phyloP scores from a whole-genome alignment of 2,888 invertebrate species.

The Oscheius sp. region DNA sequence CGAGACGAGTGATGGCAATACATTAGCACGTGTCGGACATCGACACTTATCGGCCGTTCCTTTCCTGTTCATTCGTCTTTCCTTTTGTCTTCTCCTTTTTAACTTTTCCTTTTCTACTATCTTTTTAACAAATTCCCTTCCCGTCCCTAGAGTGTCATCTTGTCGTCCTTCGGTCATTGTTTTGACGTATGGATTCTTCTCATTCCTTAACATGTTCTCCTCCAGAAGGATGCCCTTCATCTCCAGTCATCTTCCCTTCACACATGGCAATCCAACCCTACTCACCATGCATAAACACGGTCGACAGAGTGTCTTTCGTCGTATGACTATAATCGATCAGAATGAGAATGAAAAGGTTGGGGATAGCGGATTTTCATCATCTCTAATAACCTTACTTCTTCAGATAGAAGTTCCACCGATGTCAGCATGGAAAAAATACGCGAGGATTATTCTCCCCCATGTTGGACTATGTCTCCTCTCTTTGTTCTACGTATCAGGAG shows the following conservation, averaged over 20 bases:
- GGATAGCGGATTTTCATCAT: not conserved
- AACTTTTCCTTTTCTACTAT: not conserved
- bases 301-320: constrained; percentile 7
- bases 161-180: not conserved
- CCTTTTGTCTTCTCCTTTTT: not conserved
- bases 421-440: constrained; percentile 69
- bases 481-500: constrained; percentile 65
- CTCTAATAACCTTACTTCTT: not conserved
- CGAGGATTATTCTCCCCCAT: constrained; percentile 68
- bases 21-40: constrained; percentile 28
- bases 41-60: constrained; percentile 11
- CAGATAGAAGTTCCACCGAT: constrained; percentile 59
- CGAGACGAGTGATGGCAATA: too few species aligned
- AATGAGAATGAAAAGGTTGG: constrained; percentile 25
- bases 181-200: not conserved
- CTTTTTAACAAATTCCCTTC: not conserved
- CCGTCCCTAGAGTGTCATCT: not conserved
- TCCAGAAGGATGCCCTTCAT: constrained; percentile 34
- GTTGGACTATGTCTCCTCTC: constrained; percentile 69
- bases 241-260: constrained; percentile 33
- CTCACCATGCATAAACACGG: not conserved
- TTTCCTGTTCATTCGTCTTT: too few species aligned
- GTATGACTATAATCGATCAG: not conserved
- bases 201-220: constrained; percentile 11
- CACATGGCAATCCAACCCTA: constrained; percentile 15